These are phyloP conservation scores for Phyllotreta striolata DNA, from an alignment of 2,888 invertebrate genomes.

Conservation along the genomic window DNA sequence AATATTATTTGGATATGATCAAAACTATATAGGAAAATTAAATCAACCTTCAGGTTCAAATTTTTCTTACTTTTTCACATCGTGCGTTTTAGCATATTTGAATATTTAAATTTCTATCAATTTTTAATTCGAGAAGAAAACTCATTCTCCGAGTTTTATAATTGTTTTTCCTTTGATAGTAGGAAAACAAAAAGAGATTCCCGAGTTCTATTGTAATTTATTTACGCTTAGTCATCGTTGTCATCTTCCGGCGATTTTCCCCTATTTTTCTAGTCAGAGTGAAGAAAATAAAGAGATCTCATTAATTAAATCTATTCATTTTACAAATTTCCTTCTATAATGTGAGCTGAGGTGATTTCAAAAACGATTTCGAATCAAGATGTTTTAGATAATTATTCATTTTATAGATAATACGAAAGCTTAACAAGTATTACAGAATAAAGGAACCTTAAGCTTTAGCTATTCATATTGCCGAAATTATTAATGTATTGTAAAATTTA, in stretches of 20 bases:
- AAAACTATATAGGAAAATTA: too few species aligned
- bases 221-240: conserved; percentile 6
- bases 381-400: conserved; percentile 22
- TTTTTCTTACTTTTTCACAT: too few species aligned
- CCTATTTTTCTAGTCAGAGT: conserved; percentile 8
- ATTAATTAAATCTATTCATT: conserved; percentile 21
- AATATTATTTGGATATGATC: too few species aligned
- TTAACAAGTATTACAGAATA: neutral
- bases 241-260: conserved; percentile 3
- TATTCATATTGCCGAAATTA: too few species aligned
- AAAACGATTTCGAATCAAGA: conserved; percentile 15
- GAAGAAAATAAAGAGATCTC: conserved; percentile 1
- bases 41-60: too few species aligned
- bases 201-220: conserved; percentile 8
- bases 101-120: neutral
- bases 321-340: conserved; percentile 19
- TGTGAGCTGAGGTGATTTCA: conserved; percentile 16
- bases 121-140: neutral
- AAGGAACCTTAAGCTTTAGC: too few species aligned
- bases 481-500: too few species aligned
- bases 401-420: conserved; percentile 8
- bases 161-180: neutral
- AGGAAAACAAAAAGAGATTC: neutral
- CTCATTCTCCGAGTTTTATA: neutral
- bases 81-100: too few species aligned